Evolutionary conservation across 2,888 invertebrate species (phyloP).

Genomic region (Iphiclides podalirius): DNA sequence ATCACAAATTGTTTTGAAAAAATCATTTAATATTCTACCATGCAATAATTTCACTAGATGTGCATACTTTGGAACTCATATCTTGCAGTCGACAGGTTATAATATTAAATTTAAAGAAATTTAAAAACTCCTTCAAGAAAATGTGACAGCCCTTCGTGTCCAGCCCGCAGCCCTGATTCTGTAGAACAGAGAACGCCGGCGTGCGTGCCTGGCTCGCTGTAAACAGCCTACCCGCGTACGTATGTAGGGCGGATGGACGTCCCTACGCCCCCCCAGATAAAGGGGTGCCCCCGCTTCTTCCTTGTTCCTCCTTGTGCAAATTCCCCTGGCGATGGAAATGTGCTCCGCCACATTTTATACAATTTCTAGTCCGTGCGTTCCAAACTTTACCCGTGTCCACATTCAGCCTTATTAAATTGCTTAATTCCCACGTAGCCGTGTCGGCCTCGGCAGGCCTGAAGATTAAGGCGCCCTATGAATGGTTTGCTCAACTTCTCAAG

Average conservation of each 20-base stretch:
- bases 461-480: conserved; percentile 54
- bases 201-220: conserved; percentile 76
- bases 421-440: conserved; percentile 31
- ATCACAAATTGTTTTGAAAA: too few relatives aligned
- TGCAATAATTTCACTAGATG: too few relatives aligned
- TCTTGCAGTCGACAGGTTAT: too few relatives aligned
- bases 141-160: conserved; percentile 68
- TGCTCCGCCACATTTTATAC: conserved; percentile 80
- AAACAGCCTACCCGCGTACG: conserved; percentile 72
- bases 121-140: too few relatives aligned
- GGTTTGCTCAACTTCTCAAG: conserved; percentile 40
- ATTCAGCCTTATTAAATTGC: conserved; percentile 32
- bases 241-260: conserved; percentile 75
- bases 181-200: conserved; percentile 71
- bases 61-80: too few relatives aligned
- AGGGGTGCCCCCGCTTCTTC: conserved; percentile 76
- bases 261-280: conserved; percentile 60
- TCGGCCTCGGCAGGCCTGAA: conserved; percentile 31
- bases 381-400: conserved; percentile 51
- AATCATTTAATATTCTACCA: too few relatives aligned
- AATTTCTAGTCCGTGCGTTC: conserved; percentile 72
- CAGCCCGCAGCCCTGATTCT: conserved; percentile 74
- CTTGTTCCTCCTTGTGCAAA: conserved; percentile 80
- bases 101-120: too few relatives aligned
- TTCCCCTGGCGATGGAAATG: conserved; percentile 80